Evolutionary conservation across 2,113 vertebrate species (phyloP).

Genomic region (Zosterops hypoxanthus): DNA sequence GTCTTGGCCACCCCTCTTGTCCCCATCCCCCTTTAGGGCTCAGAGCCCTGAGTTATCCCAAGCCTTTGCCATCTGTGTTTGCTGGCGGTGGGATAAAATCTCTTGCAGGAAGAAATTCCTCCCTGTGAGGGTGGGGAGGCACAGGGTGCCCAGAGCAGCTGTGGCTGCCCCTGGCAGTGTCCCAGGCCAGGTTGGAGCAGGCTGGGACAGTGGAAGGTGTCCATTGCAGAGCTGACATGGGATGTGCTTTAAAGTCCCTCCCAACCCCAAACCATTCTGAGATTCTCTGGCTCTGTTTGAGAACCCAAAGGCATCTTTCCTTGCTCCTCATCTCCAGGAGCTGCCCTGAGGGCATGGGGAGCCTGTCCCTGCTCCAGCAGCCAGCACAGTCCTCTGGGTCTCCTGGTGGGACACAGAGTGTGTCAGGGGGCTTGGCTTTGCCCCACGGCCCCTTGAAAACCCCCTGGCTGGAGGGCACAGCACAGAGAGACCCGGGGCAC

Average conservation of each 20-base stretch:
- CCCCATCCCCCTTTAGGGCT: neutral
- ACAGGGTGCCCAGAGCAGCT: neutral
- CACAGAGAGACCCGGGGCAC: too few relatives aligned
- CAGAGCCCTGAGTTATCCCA: neutral
- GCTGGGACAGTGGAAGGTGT: neutral
- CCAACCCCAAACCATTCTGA: neutral
- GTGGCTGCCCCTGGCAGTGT: neutral
- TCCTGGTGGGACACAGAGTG: rapidly evolving
- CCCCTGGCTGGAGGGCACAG: neutral
- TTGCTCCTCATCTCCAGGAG: neutral
- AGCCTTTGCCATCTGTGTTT: neutral
- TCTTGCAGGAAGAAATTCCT: neutral
- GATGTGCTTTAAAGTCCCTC: neutral
- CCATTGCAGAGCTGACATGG: rapidly evolving
- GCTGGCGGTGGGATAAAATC: neutral
- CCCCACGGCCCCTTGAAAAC: rapidly evolving
- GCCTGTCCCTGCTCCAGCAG: neutral
- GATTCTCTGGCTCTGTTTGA: neutral
- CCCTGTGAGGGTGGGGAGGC: rapidly evolving
- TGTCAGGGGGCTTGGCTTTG: neutral
- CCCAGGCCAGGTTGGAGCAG: neutral
- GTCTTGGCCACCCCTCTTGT: neutral
- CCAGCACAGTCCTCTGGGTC: neutral
- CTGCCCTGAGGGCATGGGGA: neutral
- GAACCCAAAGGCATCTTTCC: neutral